A percentile compares a stretch with the other conserved stretches of the same genome.
Conservation (phyloP, 2,797 vertebrate species). For the Buphagus erythrorhynchus region DNA sequence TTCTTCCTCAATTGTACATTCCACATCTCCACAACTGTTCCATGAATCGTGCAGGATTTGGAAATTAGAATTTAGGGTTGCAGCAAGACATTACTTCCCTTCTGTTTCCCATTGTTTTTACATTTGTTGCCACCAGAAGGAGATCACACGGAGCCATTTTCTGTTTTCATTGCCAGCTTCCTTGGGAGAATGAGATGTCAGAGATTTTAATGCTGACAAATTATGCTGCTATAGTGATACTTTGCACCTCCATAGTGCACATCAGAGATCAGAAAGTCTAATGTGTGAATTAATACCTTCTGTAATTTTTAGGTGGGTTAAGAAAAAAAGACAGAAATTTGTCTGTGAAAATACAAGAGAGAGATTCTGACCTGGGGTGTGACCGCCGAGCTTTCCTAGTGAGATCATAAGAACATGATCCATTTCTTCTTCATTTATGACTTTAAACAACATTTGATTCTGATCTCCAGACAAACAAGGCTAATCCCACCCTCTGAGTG, state of each 20-base stretch:
- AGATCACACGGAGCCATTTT: slow-evolving; percentile 6
- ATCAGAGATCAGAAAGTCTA: slow-evolving; percentile 14
- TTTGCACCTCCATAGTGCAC: background rate
- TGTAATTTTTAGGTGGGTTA: background rate
- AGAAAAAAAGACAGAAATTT: background rate
- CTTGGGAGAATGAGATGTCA: slow-evolving; percentile 40
- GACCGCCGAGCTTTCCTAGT: background rate
- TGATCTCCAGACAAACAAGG: slow-evolving; percentile 31
- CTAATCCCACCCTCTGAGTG: slow-evolving; percentile 7
- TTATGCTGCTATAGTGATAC: slow-evolving; percentile 28
- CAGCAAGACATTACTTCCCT: background rate
- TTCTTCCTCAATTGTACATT: background rate
- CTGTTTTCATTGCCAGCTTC: background rate
- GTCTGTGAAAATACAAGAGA: background rate
- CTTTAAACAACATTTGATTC: slow-evolving; percentile 47
- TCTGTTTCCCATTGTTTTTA: slow-evolving; percentile 40
- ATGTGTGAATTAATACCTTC: slow-evolving; percentile 23
- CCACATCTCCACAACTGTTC: background rate
- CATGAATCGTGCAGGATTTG: background rate
- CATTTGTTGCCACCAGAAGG: slow-evolving; percentile 6
- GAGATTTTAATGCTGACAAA: slow-evolving; percentile 35
- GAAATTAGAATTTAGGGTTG: background rate
- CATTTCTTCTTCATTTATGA: slow-evolving; percentile 24
- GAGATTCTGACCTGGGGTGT: background rate
- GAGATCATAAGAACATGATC: slow-evolving; percentile 42